Evolutionary conservation across 2,113 vertebrate species (phyloP), one percentile per base, ranked within the genome.

Genomic region (Garra rufa): DNA sequence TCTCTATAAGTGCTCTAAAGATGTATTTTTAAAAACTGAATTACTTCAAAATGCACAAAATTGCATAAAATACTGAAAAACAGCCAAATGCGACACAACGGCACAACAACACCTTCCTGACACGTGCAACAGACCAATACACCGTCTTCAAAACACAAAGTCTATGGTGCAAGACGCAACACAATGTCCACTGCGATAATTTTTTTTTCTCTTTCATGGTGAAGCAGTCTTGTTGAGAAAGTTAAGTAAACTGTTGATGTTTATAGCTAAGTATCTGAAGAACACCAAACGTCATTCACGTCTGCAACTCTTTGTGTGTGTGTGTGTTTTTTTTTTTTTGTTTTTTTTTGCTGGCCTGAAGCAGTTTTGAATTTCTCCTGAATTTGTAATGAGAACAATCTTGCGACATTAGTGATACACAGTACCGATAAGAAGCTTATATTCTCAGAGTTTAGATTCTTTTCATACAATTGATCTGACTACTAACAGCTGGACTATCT

Each of bases 371-470:
- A 76, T 34, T 4, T 26, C 24, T 74, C n/a, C 70, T 34, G 46
- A 9, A 52, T 76, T 75, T 48, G 26, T 76, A 76, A 55, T 57
- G 50, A 67, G 63, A 19, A 21, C 65, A 69, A 21, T 69, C 19
- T n/a, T 24, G 30, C 21, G 34, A 41, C 2, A 46, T 59, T 28
- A 52, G 52, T 57, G 76, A 88, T 85, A 83, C 84, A 87, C 24
- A 78, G 74, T 79, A 85, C 67, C 74, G 14, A 17, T 79, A 76
- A 76, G 43, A 81, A 71, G 50, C 28, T 43, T n/a, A 3, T 14
- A 75, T n/a, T 57, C 30, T 19, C 30, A 76, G 19, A n/a, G 38
- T 55, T 38, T 1, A 57, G 38, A 38, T 77, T 24, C 6, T 52
- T 28, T 28, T 30, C 44, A 28, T 50, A 26, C 26, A 28, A 2